Evolutionary conservation across 2,888 invertebrate genomes (phyloP).

Genomic region (Mesopsocus fuscifrons): DNA sequence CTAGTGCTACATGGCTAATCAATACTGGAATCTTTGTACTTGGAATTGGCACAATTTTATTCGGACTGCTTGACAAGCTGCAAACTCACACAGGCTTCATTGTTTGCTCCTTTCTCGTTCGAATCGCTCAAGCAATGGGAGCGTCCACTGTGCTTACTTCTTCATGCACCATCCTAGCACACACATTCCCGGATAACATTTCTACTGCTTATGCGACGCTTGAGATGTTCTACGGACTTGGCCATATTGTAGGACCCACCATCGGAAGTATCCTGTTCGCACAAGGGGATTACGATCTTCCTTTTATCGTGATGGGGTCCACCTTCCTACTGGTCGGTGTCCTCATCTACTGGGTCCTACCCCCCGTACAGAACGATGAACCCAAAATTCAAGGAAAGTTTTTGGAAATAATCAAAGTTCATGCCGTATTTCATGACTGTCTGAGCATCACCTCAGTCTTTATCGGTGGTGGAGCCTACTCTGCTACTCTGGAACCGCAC

Average conservation of each 20-base stretch:
- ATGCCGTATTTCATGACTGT: constrained; percentile 22
- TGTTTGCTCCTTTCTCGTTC: no score
- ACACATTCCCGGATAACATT: not conserved
- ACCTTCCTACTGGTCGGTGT: constrained; percentile 23
- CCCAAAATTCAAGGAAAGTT: no score
- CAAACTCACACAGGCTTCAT: no score
- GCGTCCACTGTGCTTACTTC: no score
- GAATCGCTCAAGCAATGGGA: no score
- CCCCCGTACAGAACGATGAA: constrained; percentile 16
- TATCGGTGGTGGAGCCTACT: constrained; percentile 28
- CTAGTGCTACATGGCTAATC: no score
- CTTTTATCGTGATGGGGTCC: constrained; percentile 28
- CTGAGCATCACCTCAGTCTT: constrained; percentile 22
- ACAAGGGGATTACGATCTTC: constrained; percentile 28
- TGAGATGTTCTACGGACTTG: constrained; percentile 24
- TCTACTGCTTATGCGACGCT: constrained; percentile 21
- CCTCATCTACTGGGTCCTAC: constrained; percentile 23
- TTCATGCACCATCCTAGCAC: no score
- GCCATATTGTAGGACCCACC: constrained; percentile 24
- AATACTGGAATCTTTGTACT: no score
- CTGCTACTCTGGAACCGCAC: constrained; percentile 34
- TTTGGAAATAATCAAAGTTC: constrained; percentile 20
- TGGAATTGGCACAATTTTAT: no score
- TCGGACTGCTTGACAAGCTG: no score
- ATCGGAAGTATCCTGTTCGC: constrained; percentile 23